phyloP scores from a whole-genome alignment of 1,140 invertebrate species.

The Hypsibius dujardini region DNA sequence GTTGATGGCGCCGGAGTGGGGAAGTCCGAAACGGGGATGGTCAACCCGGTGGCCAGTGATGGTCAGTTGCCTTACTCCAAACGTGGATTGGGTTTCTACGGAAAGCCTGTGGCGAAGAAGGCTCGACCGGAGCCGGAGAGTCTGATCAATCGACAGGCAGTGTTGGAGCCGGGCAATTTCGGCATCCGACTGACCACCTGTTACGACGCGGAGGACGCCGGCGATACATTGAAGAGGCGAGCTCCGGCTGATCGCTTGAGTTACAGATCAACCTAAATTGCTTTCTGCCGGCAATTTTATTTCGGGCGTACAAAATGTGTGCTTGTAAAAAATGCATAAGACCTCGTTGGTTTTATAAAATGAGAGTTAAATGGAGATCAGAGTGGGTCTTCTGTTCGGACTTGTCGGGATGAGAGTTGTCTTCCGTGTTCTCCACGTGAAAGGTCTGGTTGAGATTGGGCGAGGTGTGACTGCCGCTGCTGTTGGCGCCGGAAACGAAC shows the following conservation, averaged over 20 bases:
- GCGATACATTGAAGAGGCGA: not conserved
- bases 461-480: too few relatives aligned
- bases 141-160: not conserved
- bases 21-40: not conserved
- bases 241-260: not conserved
- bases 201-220: not conserved
- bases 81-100: not conserved
- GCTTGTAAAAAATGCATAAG: too few relatives aligned
- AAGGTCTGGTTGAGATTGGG: too few relatives aligned
- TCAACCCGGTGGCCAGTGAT: not conserved
- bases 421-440: too few relatives aligned
- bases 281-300: too few relatives aligned
- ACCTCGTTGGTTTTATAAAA: too few relatives aligned
- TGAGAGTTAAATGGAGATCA: too few relatives aligned
- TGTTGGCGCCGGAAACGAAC: too few relatives aligned
- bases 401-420: too few relatives aligned
- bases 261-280: not conserved
- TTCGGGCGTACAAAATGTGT: too few relatives aligned
- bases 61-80: not conserved
- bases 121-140: not conserved
- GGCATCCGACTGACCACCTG: not conserved
- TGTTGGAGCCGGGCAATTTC: not conserved
- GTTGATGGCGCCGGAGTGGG: constrained; percentile 31
- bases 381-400: too few relatives aligned
- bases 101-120: not conserved